Evolutionary conservation across 1,140 invertebrate genomes (phyloP).

Genomic region (Drusus annulatus): DNA sequence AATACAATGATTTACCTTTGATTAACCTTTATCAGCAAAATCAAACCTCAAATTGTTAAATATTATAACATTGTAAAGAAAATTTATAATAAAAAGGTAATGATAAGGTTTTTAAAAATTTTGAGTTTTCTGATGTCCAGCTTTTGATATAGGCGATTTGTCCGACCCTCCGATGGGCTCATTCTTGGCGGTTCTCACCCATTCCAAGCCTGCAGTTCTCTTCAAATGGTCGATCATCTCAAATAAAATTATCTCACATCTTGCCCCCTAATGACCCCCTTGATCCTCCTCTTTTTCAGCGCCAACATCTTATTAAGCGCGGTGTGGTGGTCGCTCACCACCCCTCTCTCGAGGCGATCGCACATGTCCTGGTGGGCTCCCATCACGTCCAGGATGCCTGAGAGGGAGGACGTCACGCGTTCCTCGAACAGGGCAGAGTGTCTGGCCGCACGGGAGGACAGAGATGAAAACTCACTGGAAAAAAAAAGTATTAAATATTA

Average conservation of each 20-base stretch:
- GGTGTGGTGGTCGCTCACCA: constrained; percentile 79
- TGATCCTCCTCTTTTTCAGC: constrained; percentile 80
- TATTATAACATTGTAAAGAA: too few relatives aligned
- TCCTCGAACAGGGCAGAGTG: constrained; percentile 62
- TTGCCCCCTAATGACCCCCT: constrained; percentile 76
- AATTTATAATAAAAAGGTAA: too few relatives aligned
- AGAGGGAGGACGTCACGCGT: constrained; percentile 64
- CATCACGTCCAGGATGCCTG: constrained; percentile 75
- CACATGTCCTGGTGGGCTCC: constrained; percentile 71
- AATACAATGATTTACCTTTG: too few relatives aligned
- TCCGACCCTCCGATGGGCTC: too few relatives aligned
- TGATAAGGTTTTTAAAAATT: too few relatives aligned
- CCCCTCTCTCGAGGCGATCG: constrained; percentile 80
- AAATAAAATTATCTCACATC: constrained; percentile 46
- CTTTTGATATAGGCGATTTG: too few relatives aligned
- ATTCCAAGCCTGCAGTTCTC: too few relatives aligned
- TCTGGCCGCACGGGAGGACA: constrained; percentile 61
- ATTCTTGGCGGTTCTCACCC: too few relatives aligned
- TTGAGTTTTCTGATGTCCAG: too few relatives aligned
- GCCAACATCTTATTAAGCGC: constrained; percentile 80
- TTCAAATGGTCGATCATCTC: too few relatives aligned
- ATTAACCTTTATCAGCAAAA: too few relatives aligned
- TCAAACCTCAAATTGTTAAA: too few relatives aligned
- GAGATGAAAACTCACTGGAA: constrained; percentile 62
- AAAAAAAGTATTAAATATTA: constrained; percentile 19